Percentiles rank a stretch among this genome's conserved stretches.
phyloP scores from a whole-genome alignment of 2,797 vertebrate species.

The Microtus californicus region DNA sequence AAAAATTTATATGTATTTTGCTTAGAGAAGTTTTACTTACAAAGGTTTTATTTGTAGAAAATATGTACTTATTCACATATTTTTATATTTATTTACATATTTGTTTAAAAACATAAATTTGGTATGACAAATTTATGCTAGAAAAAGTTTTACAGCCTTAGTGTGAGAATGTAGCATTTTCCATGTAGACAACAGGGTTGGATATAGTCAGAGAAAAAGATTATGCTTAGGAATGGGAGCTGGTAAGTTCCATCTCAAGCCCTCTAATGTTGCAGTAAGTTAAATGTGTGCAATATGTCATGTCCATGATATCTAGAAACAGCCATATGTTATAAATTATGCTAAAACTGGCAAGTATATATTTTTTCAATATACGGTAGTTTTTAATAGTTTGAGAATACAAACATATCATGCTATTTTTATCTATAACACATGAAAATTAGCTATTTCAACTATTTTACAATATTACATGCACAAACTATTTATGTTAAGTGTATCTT shows the following conservation, averaged over 20 bases:
- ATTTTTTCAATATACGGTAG: neutral
- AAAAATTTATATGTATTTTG: neutral
- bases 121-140: fast-evolving
- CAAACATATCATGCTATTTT: neutral
- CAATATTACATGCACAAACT: neutral
- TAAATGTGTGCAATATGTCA: neutral
- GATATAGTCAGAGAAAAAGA: neutral
- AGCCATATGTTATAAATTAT: neutral
- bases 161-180: neutral
- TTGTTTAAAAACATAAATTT: neutral
- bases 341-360: neutral
- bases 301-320: neutral
- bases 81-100: neutral
- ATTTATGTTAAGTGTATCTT: neutral
- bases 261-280: neutral
- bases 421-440: neutral
- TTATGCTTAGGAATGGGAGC: neutral
- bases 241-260: fast-evolving
- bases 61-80: neutral
- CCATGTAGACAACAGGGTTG: neutral
- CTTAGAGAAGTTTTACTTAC: neutral
- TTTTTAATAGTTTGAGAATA: neutral
- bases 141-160: neutral
- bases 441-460: neutral
- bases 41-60: neutral